Percentiles rank a stretch among this genome's conserved stretches.
These are phyloP conservation scores for Phataginus tricuspis DNA, from an alignment of 2,797 vertebrate genomes.

Conservation along the genomic window DNA sequence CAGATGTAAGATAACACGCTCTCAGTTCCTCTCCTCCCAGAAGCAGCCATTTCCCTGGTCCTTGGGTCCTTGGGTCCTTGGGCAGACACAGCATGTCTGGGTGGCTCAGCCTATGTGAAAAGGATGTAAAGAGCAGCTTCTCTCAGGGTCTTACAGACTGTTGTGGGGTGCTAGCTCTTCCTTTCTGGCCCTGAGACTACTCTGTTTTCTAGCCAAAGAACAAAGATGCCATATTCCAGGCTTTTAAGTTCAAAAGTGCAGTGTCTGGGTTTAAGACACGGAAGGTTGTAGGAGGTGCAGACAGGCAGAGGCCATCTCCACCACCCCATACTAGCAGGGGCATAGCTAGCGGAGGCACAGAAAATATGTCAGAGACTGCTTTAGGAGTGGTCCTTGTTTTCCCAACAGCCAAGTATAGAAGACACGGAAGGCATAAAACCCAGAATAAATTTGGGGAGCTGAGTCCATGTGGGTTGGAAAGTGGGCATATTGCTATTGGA, in stretches of 20 bases:
- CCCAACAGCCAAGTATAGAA: neutral
- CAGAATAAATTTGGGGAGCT: neutral
- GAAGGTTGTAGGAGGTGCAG: neutral
- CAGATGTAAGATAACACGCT: neutral
- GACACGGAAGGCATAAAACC: neutral
- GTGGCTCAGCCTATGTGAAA: neutral
- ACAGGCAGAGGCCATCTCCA: neutral
- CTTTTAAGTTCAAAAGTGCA: constrained; percentile 51
- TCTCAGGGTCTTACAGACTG: neutral
- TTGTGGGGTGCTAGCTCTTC: neutral
- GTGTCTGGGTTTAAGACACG: neutral
- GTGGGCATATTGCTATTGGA: neutral
- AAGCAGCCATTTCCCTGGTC: neutral
- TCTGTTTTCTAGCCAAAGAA: neutral
- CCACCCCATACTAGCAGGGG: neutral
- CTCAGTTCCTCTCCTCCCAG: neutral
- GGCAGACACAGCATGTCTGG: neutral
- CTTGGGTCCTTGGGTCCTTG: neutral
- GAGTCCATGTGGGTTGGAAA: neutral
- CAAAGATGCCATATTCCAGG: constrained; percentile 29
- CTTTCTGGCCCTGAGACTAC: neutral
- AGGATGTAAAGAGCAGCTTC: neutral
- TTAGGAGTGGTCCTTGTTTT: neutral
- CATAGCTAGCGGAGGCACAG: neutral
- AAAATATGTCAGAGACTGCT: neutral